Evolutionary conservation across 2,113 vertebrate species (phyloP).

Genomic region (Turnix velox): DNA sequence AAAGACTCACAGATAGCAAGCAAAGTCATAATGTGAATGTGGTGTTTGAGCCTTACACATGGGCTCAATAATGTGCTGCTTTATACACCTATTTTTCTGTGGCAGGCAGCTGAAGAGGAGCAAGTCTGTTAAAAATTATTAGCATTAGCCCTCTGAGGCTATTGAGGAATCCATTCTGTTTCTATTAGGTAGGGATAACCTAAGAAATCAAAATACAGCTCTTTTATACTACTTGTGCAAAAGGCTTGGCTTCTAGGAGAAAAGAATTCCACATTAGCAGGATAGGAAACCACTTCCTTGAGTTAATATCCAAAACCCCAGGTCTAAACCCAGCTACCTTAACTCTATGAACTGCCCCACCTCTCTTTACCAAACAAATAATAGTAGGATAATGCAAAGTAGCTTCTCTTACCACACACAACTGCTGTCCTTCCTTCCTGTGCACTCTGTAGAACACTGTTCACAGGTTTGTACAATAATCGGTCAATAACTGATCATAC

Average conservation of each 20-base stretch:
- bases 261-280: neutral
- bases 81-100: neutral
- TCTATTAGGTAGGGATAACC: neutral
- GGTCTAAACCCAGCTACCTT: neutral
- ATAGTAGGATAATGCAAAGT: neutral
- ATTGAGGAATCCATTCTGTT: neutral
- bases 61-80: neutral
- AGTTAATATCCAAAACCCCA: neutral
- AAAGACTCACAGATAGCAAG: neutral
- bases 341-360: neutral
- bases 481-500: neutral
- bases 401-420: neutral
- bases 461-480: neutral
- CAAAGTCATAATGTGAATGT: neutral
- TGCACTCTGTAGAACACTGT: neutral
- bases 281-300: neutral
- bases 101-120: neutral
- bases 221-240: neutral
- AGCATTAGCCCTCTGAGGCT: neutral
- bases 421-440: neutral
- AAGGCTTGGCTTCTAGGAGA: neutral
- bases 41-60: neutral
- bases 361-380: neutral
- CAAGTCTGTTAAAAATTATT: neutral
- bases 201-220: neutral